Base-by-base conservation (phyloP, 2,797 vertebrate species). In the Podarcis lilfordi region DNA sequence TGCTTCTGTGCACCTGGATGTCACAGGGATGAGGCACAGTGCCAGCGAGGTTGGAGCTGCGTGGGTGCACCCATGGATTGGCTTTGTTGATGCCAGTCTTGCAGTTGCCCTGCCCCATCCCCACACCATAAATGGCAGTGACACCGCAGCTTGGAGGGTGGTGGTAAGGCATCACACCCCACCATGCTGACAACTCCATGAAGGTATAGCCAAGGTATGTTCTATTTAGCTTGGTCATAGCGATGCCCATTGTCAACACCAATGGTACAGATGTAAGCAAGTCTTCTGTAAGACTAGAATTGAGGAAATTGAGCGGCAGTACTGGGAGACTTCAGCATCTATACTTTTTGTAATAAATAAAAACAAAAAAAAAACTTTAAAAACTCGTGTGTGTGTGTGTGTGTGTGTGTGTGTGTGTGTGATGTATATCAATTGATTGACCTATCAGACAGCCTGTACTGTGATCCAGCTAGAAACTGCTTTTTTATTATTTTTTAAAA, bases 291-390 rank as follows among this genome's bases (percentile, higher is more conserved):
- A 25, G 19, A 64, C 37, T 27, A 29, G 25, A 59, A 40, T 40
- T 32, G 50, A 55, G 80, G 80, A 78, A 37, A 82, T 50, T 3
- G 8, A 85, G 89, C 0, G 13, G 50, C 50, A 55, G 50, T 55
- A 15, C 50, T 50, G 50, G 50, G 50, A 55, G 50, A 55, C 50
- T 50, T 50, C 50, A 55, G 75, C 74, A 6, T 40, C 5, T 93
- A 94, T 86, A 59, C 93, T 82, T 59, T 84, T 84, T 91, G 71
- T 91, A 88, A 87, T 82, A 94, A 91, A 93, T 89, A 55, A 55
- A 55, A 55, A 55, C 13, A 15, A 55, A 55, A 5, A 5, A 61
- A 61, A 23, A 61, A 7, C 1, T 7, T 23, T 5, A 64, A 64
- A 64, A 64, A 64, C 61, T 64, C 5, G 17, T 61, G 78, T 82